Conservation (phyloP, 2,113 vertebrate genomes). For the Eretmodus cyanostictus region DNA sequence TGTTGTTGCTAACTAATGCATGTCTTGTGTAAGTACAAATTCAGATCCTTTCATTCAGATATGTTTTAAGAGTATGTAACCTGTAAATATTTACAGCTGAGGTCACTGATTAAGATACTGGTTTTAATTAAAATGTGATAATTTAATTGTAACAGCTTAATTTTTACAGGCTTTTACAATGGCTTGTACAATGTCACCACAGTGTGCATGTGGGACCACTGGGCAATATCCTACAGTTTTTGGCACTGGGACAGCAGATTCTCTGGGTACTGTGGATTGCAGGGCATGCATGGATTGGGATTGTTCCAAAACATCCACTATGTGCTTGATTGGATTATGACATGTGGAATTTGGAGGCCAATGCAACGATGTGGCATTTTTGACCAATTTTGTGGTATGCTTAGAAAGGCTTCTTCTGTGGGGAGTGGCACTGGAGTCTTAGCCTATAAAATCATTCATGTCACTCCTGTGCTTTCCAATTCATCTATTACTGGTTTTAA, state of each 20-base stretch:
- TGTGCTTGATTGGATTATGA: background rate
- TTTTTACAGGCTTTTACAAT: background rate
- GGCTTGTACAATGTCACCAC: background rate
- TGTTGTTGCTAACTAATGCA: background rate
- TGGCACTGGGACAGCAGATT: background rate
- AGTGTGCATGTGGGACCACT: background rate
- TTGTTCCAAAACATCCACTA: background rate
- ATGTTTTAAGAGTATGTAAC: background rate
- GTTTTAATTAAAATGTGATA: background rate
- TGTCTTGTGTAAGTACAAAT: background rate
- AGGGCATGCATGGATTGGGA: background rate
- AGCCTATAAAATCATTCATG: background rate
- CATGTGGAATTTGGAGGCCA: background rate
- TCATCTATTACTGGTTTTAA: background rate
- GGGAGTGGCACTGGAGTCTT: background rate
- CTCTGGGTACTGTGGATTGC: background rate
- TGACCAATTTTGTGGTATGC: background rate
- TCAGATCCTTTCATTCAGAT: background rate
- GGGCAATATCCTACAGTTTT: background rate
- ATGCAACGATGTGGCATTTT: background rate
- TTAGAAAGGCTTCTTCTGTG: background rate
- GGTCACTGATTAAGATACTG: background rate
- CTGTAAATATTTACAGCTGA: background rate
- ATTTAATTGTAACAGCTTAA: background rate
- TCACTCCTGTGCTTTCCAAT: background rate